Conservation (phyloP, 2,797 vertebrate genomes). For the Tenualosa ilisha region DNA sequence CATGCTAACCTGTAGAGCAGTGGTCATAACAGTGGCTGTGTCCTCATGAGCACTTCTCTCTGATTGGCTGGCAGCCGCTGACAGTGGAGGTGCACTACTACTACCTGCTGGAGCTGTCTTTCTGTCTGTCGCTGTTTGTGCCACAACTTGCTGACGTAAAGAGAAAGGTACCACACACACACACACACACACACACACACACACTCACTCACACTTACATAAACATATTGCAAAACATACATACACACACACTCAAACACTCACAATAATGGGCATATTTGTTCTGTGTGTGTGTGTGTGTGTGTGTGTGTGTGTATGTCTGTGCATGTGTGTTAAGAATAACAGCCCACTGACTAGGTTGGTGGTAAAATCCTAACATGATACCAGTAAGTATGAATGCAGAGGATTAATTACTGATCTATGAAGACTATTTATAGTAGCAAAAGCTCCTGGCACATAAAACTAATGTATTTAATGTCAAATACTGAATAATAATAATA, state of each 20-base stretch:
- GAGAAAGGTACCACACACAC: not conserved
- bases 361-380: no score
- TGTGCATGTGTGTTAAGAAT: not conserved
- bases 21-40: not conserved
- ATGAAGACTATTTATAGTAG: no score
- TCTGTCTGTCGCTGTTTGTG: not conserved
- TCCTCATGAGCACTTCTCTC: not conserved
- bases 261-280: not conserved
- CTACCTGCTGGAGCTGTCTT: conserved; percentile 21
- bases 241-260: not conserved
- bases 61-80: not conserved
- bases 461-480: no score
- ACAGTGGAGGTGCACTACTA: conserved; percentile 20
- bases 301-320: not conserved
- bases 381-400: no score
- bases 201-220: not conserved
- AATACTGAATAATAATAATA: no score
- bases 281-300: no score
- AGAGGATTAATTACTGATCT: no score
- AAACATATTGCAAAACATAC: not conserved
- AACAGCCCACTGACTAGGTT: no score
- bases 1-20: not conserved
- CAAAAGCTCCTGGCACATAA: no score
- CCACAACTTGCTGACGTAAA: not conserved
- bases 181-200: conserved; percentile 5